Evolutionary conservation across 2,113 vertebrate species (phyloP), one percentile per base, ranked within the genome.

Genomic region (Poeciliopsis occidentalis): DNA sequence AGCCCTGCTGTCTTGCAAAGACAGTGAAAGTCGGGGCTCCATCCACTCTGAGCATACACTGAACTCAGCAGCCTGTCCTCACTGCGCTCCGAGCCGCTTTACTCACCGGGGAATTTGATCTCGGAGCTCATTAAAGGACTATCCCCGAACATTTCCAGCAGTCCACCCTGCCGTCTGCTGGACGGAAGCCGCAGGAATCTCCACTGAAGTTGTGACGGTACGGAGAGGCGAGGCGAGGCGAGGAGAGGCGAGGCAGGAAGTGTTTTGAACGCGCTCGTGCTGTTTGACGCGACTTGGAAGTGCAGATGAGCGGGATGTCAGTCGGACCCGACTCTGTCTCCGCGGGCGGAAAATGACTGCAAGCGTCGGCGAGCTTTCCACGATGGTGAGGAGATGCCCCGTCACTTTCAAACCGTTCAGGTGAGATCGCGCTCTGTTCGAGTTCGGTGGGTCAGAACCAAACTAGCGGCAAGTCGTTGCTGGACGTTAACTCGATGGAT

Each of bases 351-450:
- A 76, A 85, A 96, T 95, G 96, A 93, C 93, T 85, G 88, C 95
- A 67, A 91, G 94, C 87, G 94, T 94, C 93, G 90, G 92, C 64
- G 97, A 98, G 89, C 93, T 96, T 90, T 97, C 94, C 94, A 97
- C 94, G 93, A 97, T 98, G 96, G 91, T 96, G 94, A 97, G 97
- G 89, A 96, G 97, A 96, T 97, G 97, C 91, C 96, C 97, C 82
- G 95, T 98, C 94, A 97, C 97, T 94, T 93, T 98, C 95, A 97
- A 96, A 94, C 97, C 97, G 64, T 99, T 99, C 94, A 97, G 97
- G 97, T 99, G 95, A 97, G 96, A 64, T 6, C 31, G 4, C 62
- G 12, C 17, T 47, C 44, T 15, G 44, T 7, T 44, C 12, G 37
- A 39, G 27, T 63, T 19, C 8, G 19, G 63, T 5, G 63, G 19